Evolutionary conservation across 1,140 invertebrate species (phyloP).

Genomic region (Uloborus diversus): DNA sequence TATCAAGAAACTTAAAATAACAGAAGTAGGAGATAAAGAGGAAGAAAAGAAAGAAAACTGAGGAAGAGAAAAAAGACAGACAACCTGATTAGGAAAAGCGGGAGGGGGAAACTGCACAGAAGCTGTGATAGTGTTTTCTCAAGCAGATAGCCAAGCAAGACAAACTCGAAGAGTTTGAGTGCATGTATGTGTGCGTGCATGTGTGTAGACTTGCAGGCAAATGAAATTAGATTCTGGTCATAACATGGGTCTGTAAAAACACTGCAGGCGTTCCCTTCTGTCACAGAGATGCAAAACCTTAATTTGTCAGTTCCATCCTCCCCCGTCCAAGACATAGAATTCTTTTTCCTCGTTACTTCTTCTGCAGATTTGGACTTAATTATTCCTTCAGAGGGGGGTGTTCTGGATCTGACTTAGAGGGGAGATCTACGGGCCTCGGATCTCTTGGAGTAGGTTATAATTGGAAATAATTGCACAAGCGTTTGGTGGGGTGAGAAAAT

Average conservation of each 20-base stretch:
- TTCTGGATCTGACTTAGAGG: slow-evolving; percentile 3
- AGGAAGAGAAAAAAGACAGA: slow-evolving; percentile 15
- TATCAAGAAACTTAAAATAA: slow-evolving; percentile 56
- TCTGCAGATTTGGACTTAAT: slow-evolving; percentile 52
- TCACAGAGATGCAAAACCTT: slow-evolving; percentile 55
- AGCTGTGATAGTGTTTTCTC: slow-evolving; percentile 53
- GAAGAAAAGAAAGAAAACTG: no score
- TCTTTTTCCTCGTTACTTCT: slow-evolving; percentile 31
- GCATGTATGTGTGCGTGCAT: slow-evolving; percentile 12
- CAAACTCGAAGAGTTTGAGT: slow-evolving; percentile 24
- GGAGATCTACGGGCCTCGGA: slow-evolving; percentile 26
- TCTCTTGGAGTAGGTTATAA: slow-evolving; percentile 26
- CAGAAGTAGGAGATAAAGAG: slow-evolving; percentile 53
- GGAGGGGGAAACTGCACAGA: slow-evolving; percentile 7
- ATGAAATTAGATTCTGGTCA: slow-evolving; percentile 56
- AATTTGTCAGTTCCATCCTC: slow-evolving; percentile 50
- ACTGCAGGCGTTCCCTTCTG: slow-evolving; percentile 54
- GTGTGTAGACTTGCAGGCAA: slow-evolving; percentile 37
- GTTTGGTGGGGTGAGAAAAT: neutral
- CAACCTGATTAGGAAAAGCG: slow-evolving; percentile 52
- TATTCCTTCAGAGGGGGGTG: slow-evolving; percentile 28
- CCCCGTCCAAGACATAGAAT: slow-evolving; percentile 29
- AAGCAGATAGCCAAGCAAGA: slow-evolving; percentile 42
- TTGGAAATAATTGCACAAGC: slow-evolving; percentile 28
- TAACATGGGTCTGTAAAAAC: slow-evolving; percentile 55